Base-by-base conservation (phyloP, 1,140 invertebrate genomes). In the Magallana angulata region DNA sequence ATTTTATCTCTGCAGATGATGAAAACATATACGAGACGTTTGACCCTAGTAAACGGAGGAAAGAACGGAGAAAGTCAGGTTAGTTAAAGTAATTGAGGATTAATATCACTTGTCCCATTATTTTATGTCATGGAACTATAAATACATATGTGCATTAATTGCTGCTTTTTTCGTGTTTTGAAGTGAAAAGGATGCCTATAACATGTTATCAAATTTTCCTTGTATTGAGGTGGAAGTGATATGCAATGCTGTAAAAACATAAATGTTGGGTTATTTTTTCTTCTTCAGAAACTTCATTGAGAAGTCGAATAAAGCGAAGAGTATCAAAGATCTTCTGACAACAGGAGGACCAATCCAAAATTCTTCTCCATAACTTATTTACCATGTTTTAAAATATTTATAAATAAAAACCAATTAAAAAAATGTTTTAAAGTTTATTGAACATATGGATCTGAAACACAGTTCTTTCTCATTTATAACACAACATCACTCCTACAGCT, bases 21-120 rank as follows among this genome's bases (percentile, higher is more conserved):
- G 81, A 82, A 58, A 82, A 82, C 48, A 82, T 82, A 82, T 82
- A 82, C 48, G 81, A 82, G 48, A 57, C 57, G 18, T 82, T 82
- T 24, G 56, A 82, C 12, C 81, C 81, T 2, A 56, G 81, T 30
- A 82, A 82, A 58, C 48, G 57, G 18, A 58, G 81, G 16, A 56
- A 57, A 30, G 68, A 76, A 8, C 18, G 68, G 18, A 76, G 68
- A 36, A 76, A 76, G 36, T 76, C 68, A 36, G 68, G 68, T 76
- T 12, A 9, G 60, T 16, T n/a, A 18, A 64, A 48, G 5, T 48
- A 48, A 2, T 48, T 48, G 36, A 48, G 36, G 36, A 48, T 48
- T 5, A 48, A 48, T 48, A 48, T 48, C 36, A 48, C 36, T 48
- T 48, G 36, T 48, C 36, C 5, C 2, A 48, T 48, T 2, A 4